A percentile compares a stretch with the other conserved stretches of the same genome.
Conservation (phyloP, 1,140 invertebrate genomes). For the Drosophila ambigua region DNA sequence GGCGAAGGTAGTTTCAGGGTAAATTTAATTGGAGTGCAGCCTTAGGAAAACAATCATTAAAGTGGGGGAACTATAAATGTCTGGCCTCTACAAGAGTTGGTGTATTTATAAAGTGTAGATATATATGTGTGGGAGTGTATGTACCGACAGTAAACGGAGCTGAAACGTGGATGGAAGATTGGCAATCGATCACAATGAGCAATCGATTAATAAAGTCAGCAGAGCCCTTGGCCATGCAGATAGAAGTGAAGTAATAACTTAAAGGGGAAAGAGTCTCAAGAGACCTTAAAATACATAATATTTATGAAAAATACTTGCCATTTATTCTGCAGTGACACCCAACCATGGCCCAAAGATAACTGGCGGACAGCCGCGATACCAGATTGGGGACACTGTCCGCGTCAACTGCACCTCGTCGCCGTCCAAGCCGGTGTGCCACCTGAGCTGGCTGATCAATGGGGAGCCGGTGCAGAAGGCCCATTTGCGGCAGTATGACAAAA, state of each 20-base stretch:
- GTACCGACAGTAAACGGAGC: neutral
- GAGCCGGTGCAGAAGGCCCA: constrained; percentile 87
- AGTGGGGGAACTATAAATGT: neutral
- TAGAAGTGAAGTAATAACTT: too few relatives aligned
- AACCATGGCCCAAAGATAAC: constrained; percentile 92
- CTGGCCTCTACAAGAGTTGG: too few relatives aligned
- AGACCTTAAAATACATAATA: too few relatives aligned
- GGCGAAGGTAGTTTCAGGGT: neutral
- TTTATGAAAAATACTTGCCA: neutral
- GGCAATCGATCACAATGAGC: too few relatives aligned
- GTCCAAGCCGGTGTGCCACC: constrained; percentile 92
- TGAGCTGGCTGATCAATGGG: constrained; percentile 95
- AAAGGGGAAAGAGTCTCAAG: too few relatives aligned
- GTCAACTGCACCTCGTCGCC: constrained; percentile 93
- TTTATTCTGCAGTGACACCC: constrained; percentile 88
- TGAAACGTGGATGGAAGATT: neutral
- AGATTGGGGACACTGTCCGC: constrained; percentile 91
- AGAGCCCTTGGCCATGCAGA: too few relatives aligned
- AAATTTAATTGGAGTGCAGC: constrained; percentile 27
- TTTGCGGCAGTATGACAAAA: constrained; percentile 72
- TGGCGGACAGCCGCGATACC: constrained; percentile 91
- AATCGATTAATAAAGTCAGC: too few relatives aligned
- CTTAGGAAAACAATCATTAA: constrained; percentile 3
- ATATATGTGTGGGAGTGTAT: neutral
- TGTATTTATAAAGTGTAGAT: neutral